Base-by-base conservation (phyloP, 2,888 invertebrate genomes). In the Polydrusus pterygomalis region DNA sequence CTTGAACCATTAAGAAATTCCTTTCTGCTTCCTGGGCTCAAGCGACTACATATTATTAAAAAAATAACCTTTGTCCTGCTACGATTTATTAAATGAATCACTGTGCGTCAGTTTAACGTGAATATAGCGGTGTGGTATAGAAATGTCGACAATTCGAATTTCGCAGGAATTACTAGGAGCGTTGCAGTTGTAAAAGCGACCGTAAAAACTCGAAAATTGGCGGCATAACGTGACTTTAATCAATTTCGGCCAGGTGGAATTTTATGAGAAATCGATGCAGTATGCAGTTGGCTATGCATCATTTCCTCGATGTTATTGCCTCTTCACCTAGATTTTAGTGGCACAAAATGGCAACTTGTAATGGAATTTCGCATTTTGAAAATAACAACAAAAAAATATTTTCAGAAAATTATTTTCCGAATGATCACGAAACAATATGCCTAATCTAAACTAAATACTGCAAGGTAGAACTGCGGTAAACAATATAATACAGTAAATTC, bases 191-290 rank as follows among this genome's bases (percentile, higher is more conserved):
- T 64, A 71, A 71, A 71, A 40, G 18, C 54, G 56, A 40, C 54
- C 45, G 71, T 71, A 71, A 71, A 71, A 71, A 54, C 43, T 51
- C 25, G 54, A 64, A 71, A 71, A 71, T 62, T 54, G 63, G 56
- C 51, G 11, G 18, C 45, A 51, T 71, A 56, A 71, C 71, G 71
- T 64, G 71, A 71, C 63, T 71, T 71, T 71, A 71, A 71, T 71
- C 71, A 71, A 71, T 71, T 71, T 40, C 25, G 56, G 34, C 64
- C 64, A 56, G 54, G 54, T 43, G 56, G 56, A 56, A 71, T 64
- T 71, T 71, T 64, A 71, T 47, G 54, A 13, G 38, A 60, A 70
- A 70, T 68, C 54, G 68, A 68, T 68, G 34, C 68, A 43, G 20
- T 56, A 54, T 51, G 68, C 68, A 64, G 64, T 64, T 60, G 17